phyloP scores from a whole-genome alignment of 2,797 vertebrate species.

The Anguilla marmorata region DNA sequence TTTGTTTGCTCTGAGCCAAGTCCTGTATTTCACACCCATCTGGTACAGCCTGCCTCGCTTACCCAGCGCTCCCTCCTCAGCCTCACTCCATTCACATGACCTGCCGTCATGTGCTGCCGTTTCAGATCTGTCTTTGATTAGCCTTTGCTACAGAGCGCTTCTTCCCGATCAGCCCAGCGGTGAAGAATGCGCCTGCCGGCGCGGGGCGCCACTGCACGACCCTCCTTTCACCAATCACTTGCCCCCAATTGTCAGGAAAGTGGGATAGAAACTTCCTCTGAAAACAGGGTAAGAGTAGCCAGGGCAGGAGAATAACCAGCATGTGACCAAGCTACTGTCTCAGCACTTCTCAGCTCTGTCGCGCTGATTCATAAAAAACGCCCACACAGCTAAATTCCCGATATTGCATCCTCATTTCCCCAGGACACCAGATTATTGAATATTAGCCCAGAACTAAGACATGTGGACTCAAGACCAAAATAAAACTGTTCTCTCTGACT shows the following conservation, averaged over 20 bases:
- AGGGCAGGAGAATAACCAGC: neutral
- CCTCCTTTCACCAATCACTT: neutral
- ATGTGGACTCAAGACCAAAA: neutral
- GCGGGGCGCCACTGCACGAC: neutral
- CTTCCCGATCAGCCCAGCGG: neutral
- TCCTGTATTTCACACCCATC: neutral
- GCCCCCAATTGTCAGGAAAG: slow-evolving; percentile 10
- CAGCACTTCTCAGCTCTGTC: neutral
- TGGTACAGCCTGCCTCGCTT: neutral
- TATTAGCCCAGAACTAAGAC: neutral
- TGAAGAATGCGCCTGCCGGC: neutral
- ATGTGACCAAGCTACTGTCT: slow-evolving; percentile 8
- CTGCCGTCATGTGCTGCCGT: neutral
- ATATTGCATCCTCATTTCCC: neutral
- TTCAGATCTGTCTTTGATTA: neutral
- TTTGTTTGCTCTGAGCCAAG: neutral
- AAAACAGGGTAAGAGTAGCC: neutral
- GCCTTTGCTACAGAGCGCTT: neutral
- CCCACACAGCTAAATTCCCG: neutral
- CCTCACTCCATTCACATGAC: neutral
- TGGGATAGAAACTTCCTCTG: neutral
- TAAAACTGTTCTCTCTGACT: neutral
- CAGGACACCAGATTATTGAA: neutral
- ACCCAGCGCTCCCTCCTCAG: neutral
- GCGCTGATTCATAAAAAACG: slow-evolving; percentile 3